Conservation (phyloP, 2,113 vertebrate species). For the Melanostigma gelatinosum region DNA sequence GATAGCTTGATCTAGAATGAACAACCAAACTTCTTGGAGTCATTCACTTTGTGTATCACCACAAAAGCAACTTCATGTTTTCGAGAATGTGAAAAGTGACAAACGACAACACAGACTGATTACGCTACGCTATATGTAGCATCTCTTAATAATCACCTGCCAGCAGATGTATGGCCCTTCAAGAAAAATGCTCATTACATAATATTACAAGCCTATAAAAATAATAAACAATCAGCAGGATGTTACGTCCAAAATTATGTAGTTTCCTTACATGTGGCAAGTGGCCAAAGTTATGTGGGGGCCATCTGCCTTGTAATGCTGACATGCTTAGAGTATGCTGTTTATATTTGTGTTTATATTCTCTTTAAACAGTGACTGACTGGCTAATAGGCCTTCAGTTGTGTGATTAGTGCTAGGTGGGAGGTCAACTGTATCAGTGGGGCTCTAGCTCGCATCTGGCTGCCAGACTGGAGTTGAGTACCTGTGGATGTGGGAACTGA, state of each 20-base stretch:
- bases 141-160: neutral
- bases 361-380: slow-evolving; percentile 36
- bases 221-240: slow-evolving; percentile 11
- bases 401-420: slow-evolving; percentile 46
- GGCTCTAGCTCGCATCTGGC: slow-evolving; percentile 65
- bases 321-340: slow-evolving; percentile 49
- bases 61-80: neutral
- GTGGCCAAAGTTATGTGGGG: slow-evolving; percentile 9
- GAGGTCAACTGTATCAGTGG: slow-evolving; percentile 43
- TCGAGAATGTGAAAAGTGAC: neutral
- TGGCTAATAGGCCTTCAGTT: slow-evolving; percentile 40
- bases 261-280: slow-evolving; percentile 32
- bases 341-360: slow-evolving; percentile 69
- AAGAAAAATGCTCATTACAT: slow-evolving; percentile 40
- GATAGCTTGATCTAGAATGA: neutral
- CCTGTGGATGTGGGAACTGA: slow-evolving; percentile 55
- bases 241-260: slow-evolving; percentile 19
- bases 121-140: neutral
- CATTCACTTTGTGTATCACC: neutral
- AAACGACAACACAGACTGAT: neutral
- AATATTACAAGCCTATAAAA: slow-evolving; percentile 34
- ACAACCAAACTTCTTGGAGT: neutral
- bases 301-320: slow-evolving; percentile 34
- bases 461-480: slow-evolving; percentile 52
- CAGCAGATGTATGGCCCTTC: slow-evolving; percentile 21